phyloP scores from a whole-genome alignment of 2,888 invertebrate genomes.

The Epistrophella euchroma region DNA sequence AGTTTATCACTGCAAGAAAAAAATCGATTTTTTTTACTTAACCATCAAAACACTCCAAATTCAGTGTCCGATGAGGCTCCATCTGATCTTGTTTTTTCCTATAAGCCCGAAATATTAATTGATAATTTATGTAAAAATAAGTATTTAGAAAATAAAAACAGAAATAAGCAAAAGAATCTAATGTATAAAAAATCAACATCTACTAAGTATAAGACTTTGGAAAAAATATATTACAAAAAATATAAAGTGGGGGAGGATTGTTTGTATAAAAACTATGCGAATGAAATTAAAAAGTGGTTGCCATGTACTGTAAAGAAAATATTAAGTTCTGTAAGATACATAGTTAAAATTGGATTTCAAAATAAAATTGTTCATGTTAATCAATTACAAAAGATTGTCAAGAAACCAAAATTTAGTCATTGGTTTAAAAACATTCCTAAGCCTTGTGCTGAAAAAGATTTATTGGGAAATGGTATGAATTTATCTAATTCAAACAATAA shows the following conservation, averaged over 20 bases:
- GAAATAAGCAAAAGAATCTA: neutral
- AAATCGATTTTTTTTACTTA: constrained; percentile 23
- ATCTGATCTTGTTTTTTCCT: constrained; percentile 43
- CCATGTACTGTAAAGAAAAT: constrained; percentile 26
- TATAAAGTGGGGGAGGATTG: constrained; percentile 41
- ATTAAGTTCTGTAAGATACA: constrained; percentile 28
- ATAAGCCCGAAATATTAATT: constrained; percentile 36
- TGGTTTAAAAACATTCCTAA: constrained; percentile 10
- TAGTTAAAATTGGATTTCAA: constrained; percentile 13
- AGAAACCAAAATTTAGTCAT: neutral
- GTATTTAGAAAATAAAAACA: neutral
- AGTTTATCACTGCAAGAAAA: constrained; percentile 24
- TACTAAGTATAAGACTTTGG: constrained; percentile 1
- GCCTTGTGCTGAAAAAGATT: neutral
- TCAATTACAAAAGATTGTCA: constrained; percentile 5
- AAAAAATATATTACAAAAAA: neutral
- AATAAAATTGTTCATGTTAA: constrained; percentile 23
- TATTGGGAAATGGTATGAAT: neutral
- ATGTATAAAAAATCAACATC: neutral
- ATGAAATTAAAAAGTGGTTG: constrained; percentile 23
- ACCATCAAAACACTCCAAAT: constrained; percentile 13
- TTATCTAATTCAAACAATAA: constrained; percentile 2
- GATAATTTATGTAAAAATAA: constrained; percentile 33
- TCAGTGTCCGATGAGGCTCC: constrained; percentile 37
- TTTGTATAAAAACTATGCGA: constrained; percentile 27